phyloP scores from a whole-genome alignment of 2,888 invertebrate genomes.

The Helleia helle region DNA sequence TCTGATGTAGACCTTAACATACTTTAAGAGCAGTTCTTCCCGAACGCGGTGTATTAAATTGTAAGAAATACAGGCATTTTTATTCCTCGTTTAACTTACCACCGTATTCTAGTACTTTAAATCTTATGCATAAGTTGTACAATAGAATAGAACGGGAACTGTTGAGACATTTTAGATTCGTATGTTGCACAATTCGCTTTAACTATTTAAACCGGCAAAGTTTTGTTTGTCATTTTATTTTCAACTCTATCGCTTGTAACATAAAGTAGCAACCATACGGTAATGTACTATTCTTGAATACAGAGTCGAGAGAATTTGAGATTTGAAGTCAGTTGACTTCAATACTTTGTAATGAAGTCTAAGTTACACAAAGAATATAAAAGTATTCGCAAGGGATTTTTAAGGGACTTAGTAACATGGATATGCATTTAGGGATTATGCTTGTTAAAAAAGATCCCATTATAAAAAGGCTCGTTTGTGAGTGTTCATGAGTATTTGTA shows the following conservation, averaged over 20 bases:
- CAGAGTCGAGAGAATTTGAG: conserved; percentile 40
- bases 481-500: no score
- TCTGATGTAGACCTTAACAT: no score
- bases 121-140: conserved; percentile 10
- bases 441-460: neutral
- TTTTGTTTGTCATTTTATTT: conserved; percentile 4
- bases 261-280: conserved; percentile 19
- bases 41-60: neutral
- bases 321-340: conserved; percentile 16
- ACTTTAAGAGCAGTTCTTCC: neutral
- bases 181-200: conserved; percentile 25
- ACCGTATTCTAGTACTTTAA: neutral
- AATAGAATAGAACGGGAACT: conserved; percentile 12
- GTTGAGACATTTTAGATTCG: conserved; percentile 23
- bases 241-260: conserved; percentile 10
- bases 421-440: neutral
- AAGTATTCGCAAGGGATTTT: conserved; percentile 3
- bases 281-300: conserved; percentile 32
- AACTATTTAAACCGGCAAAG: conserved; percentile 25
- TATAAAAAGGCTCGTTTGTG: no score
- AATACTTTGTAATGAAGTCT: conserved; percentile 11
- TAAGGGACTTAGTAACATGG: no score
- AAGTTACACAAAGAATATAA: conserved; percentile 13
- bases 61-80: neutral
- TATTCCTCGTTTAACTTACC: neutral